phyloP scores from a whole-genome alignment of 2,797 vertebrate genomes.

The Melanotaenia maccullochi region DNA sequence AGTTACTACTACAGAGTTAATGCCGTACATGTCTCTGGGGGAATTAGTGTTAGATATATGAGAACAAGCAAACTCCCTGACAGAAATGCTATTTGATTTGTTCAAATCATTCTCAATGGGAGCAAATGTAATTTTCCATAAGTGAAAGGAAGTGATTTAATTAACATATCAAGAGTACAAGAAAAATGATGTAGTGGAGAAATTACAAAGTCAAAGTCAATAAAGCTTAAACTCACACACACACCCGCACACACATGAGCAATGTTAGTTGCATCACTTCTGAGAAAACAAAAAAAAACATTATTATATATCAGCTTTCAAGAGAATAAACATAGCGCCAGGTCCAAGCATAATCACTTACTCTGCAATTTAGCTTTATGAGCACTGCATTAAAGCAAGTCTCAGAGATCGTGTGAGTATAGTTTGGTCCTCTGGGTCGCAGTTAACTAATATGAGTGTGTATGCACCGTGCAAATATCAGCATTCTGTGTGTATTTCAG shows the following conservation, averaged over 20 bases:
- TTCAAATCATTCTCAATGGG: slow-evolving; percentile 22
- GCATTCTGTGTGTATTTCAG: neutral
- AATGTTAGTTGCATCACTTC: too few relatives aligned
- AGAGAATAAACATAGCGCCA: neutral
- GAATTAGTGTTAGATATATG: neutral
- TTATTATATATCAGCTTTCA: too few relatives aligned
- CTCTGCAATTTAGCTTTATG: neutral
- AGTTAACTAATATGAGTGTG: neutral
- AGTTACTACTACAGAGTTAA: neutral
- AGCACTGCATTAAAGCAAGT: neutral
- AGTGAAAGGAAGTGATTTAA: neutral
- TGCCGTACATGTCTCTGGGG: neutral
- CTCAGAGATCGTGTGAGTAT: neutral
- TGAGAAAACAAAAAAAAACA: neutral
- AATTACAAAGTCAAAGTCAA: neutral
- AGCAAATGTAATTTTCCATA: neutral
- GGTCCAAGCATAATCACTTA: neutral
- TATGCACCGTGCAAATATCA: neutral
- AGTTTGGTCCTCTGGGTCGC: neutral
- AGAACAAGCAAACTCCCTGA: neutral
- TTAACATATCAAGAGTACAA: neutral
- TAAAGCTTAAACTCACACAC: too few relatives aligned
- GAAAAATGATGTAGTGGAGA: neutral
- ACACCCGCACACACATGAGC: too few relatives aligned
- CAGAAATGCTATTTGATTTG: slow-evolving; percentile 34